Conservation (phyloP, 2,888 invertebrate genomes). For the Drosophila recens region DNA sequence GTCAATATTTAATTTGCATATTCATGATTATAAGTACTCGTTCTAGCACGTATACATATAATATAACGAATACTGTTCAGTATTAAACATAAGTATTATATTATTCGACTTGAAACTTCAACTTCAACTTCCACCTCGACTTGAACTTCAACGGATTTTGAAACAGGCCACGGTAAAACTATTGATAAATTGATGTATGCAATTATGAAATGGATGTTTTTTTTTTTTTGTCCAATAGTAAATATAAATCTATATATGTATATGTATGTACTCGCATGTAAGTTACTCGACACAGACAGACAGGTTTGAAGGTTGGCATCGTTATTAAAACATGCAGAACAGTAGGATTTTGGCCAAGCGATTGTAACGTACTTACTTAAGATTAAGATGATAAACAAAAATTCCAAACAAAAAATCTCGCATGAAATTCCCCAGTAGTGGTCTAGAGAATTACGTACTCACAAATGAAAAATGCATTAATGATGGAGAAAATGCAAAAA, state of each 20-base stretch:
- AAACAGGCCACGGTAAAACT: constrained; percentile 46
- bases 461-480: constrained; percentile 14
- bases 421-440: constrained; percentile 25
- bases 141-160: constrained; percentile 27
- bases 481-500: not conserved
- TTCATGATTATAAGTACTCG: constrained; percentile 15
- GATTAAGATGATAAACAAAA: constrained; percentile 59
- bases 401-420: constrained; percentile 2
- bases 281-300: constrained; percentile 21
- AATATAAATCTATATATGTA: constrained; percentile 33
- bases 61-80: constrained; percentile 26
- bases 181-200: constrained; percentile 38
- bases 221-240: constrained; percentile 44
- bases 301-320: constrained; percentile 30
- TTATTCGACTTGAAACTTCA: constrained; percentile 17
- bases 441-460: constrained; percentile 49
- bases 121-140: constrained; percentile 1
- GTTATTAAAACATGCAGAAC: constrained; percentile 19
- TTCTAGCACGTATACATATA: constrained; percentile 1
- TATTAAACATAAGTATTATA: constrained; percentile 54
- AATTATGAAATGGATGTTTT: constrained; percentile 31
- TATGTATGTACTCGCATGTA: constrained; percentile 29
- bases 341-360: constrained; percentile 15
- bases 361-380: constrained; percentile 46
- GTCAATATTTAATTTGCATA: constrained; percentile 26